phyloP scores from a whole-genome alignment of 2,797 vertebrate species.

The Tachyglossus aculeatus region DNA sequence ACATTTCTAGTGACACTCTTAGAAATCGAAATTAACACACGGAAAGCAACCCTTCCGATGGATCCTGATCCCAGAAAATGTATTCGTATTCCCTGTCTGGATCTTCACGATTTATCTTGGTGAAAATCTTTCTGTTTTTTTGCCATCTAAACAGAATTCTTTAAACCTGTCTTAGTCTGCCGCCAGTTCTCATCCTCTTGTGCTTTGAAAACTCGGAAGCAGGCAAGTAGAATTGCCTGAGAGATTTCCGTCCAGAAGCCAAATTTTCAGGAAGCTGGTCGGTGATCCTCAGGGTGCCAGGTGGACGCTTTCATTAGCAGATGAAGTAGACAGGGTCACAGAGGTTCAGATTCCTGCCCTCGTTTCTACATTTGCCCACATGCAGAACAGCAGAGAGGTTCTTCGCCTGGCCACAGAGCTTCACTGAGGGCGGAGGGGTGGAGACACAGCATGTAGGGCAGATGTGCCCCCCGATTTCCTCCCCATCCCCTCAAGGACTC shows the following conservation, averaged over 20 bases:
- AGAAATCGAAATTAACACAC: not conserved
- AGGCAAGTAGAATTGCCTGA: not conserved
- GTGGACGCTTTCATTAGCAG: not conserved
- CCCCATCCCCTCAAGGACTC: not conserved
- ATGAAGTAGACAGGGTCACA: no score
- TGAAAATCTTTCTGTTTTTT: not conserved
- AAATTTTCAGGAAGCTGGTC: slow-evolving; percentile 2
- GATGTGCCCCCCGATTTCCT: no score
- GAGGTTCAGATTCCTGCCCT: no score
- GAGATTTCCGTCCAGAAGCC: not conserved
- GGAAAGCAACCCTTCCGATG: no score
- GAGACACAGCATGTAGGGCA: not conserved
- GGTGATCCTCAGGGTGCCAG: not conserved
- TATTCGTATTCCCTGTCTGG: not conserved
- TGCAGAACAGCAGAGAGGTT: no score
- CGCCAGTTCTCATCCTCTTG: not conserved
- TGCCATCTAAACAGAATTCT: not conserved
- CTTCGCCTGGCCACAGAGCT: not conserved
- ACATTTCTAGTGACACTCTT: no score
- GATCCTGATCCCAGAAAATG: not conserved
- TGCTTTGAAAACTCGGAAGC: not conserved
- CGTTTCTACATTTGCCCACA: no score
- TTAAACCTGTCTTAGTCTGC: not conserved
- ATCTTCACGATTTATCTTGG: not conserved
- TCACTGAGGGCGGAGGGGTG: not conserved